Base-by-base conservation (phyloP, 2,888 invertebrate genomes). In the Erebia palarica region DNA sequence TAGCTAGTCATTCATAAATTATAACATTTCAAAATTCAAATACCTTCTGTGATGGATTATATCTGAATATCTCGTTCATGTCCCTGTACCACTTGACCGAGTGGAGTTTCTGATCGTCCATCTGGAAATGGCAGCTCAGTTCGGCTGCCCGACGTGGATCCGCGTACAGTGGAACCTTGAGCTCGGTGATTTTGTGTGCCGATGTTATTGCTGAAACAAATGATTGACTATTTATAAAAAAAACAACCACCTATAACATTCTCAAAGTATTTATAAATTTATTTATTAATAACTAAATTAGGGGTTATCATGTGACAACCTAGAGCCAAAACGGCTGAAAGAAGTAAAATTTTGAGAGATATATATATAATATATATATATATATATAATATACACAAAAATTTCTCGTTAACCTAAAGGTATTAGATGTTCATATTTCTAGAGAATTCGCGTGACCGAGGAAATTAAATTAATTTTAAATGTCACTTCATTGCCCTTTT, bases 81-180 rank as follows among this genome's bases (percentile, higher is more conserved):
- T 93, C 91, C 57, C 93, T 81, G 80, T 93, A 92, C 91, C 91
- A 92, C 83, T 93, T 93, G 79, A 93, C 91, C 53, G 93, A 93
- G 78, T 93, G 93, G 18, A 93, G 86, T 71, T 84, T 87, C 82
- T 92, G 89, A 73, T 89, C 89, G 67, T 89, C 89, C 92, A 93
- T 92, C 75, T 86, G 84, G 79, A 92, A 93, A 79, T 92, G 90
- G 81, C 93, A 93, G 84, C 91, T 92, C 49, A 93, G 87, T 73
- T 92, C 91, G 1, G 93, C 92, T n/a, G 90, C 92, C 7, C 92
- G 86, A 53, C 93, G 82, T 7, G 93, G 92, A 78, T 93, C 93
- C 5, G 92, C 93, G 75, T 92, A 91, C 71, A 92, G 79, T 5
- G 92, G 93, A 71, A 93, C 92, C 77, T 91, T 88, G 66, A 92